phyloP scores from a whole-genome alignment of 2,888 invertebrate genomes.

The Tenthredo mesomela region DNA sequence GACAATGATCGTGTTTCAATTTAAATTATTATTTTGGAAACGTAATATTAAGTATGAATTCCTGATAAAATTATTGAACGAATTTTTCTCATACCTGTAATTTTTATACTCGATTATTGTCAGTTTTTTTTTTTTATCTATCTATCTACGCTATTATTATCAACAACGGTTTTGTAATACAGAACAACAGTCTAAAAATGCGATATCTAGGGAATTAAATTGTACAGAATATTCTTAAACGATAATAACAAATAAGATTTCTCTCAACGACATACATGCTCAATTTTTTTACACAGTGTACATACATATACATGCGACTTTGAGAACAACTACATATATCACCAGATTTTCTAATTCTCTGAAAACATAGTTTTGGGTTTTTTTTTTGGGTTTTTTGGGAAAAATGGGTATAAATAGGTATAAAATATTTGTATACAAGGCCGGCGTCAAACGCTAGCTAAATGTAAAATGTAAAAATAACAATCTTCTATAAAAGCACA shows the following conservation, averaged over 20 bases:
- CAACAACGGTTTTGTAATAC: neutral
- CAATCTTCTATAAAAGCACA: constrained; percentile 33
- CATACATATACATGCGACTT: constrained; percentile 31
- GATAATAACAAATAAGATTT: neutral
- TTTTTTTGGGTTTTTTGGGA: neutral
- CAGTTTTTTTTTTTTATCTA: no score
- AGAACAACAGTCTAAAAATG: constrained; percentile 22
- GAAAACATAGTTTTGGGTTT: neutral
- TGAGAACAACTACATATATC: neutral
- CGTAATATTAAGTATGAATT: neutral
- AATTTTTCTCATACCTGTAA: neutral
- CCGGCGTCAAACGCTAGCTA: neutral
- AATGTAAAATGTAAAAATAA: constrained; percentile 36
- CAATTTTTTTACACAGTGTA: neutral
- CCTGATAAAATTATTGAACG: neutral
- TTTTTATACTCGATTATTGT: constrained; percentile 21
- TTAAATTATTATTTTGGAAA: neutral
- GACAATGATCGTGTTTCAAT: neutral
- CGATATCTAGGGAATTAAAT: neutral
- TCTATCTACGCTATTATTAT: neutral
- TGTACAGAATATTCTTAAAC: neutral
- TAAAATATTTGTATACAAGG: neutral
- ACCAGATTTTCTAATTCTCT: neutral
- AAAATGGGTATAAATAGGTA: neutral
- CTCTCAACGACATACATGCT: constrained; percentile 39